Evolutionary conservation across 2,888 invertebrate species (phyloP).

Genomic region (Hydropsyche betteni): DNA sequence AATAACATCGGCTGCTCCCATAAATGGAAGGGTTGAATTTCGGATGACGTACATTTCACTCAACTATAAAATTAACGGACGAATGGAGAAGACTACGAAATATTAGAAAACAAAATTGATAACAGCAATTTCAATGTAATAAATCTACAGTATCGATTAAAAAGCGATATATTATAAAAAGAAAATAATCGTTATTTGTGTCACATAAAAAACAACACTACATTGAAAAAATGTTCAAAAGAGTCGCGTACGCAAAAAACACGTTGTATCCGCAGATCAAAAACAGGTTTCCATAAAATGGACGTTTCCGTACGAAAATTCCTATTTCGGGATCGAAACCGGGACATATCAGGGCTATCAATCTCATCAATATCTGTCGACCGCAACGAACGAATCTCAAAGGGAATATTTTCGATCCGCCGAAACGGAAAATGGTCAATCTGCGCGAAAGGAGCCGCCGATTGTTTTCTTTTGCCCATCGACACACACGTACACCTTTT

Average conservation of each 20-base stretch:
- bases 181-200: too few relatives aligned
- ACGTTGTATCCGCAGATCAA: too few relatives aligned
- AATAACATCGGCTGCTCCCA: too few relatives aligned
- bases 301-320: neutral
- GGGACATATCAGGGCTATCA: constrained; percentile 19
- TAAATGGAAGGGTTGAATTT: too few relatives aligned
- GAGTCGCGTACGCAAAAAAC: too few relatives aligned
- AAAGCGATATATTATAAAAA: too few relatives aligned
- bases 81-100: too few relatives aligned
- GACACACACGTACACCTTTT: too few relatives aligned
- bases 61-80: neutral
- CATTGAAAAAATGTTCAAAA: too few relatives aligned
- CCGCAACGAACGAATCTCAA: constrained; percentile 18
- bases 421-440: constrained; percentile 35
- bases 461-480: constrained; percentile 7
- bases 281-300: too few relatives aligned
- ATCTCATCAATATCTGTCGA: constrained; percentile 36
- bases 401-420: constrained; percentile 34
- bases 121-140: neutral
- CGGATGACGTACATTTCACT: neutral
- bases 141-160: neutral
- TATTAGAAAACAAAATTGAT: neutral
- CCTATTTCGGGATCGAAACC: neutral
- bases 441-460: neutral
- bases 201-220: too few relatives aligned